Percentiles rank a stretch among this genome's conserved stretches.
Conservation (phyloP, 1,140 invertebrate species). For the Hyphantria cunea region DNA sequence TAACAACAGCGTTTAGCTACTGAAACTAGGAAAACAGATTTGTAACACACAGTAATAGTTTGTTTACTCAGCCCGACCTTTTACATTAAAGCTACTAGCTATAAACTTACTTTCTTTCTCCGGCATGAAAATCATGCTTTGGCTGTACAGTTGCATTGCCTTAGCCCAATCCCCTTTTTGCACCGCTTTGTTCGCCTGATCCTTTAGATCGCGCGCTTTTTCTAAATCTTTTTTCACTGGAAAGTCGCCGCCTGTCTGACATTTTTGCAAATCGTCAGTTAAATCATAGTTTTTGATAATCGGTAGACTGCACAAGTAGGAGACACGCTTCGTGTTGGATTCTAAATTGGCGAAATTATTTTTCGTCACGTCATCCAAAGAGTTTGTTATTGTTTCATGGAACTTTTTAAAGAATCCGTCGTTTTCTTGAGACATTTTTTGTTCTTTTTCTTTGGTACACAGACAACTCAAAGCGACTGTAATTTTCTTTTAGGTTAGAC, state of each 20-base stretch:
- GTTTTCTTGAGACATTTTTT: constrained; percentile 59
- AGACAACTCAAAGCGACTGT: constrained; percentile 20
- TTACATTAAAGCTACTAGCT: not conserved
- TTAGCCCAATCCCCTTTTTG: constrained; percentile 88
- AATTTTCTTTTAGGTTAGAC: constrained; percentile 49
- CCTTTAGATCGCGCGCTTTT: constrained; percentile 85
- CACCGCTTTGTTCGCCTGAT: constrained; percentile 90
- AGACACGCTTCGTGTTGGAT: constrained; percentile 62
- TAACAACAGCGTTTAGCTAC: too few relatives aligned
- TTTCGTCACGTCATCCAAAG: constrained; percentile 63
- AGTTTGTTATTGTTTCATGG: constrained; percentile 63
- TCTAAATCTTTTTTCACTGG: constrained; percentile 84
- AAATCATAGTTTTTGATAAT: constrained; percentile 64
- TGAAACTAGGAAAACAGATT: too few relatives aligned
- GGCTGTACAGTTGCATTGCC: constrained; percentile 89
- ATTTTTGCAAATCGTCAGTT: constrained; percentile 53
- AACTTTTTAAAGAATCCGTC: constrained; percentile 72
- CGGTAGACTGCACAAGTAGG: constrained; percentile 63
- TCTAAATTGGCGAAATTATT: constrained; percentile 78
- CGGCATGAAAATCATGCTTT: constrained; percentile 86
- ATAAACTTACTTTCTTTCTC: constrained; percentile 83
- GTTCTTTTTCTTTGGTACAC: constrained; percentile 15
- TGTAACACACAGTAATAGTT: not conserved
- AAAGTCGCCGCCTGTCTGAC: constrained; percentile 52
- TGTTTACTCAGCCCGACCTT: constrained; percentile 11